Evolutionary conservation across 2,797 vertebrate genomes (phyloP).

Genomic region (Fistularia tabacaria): DNA sequence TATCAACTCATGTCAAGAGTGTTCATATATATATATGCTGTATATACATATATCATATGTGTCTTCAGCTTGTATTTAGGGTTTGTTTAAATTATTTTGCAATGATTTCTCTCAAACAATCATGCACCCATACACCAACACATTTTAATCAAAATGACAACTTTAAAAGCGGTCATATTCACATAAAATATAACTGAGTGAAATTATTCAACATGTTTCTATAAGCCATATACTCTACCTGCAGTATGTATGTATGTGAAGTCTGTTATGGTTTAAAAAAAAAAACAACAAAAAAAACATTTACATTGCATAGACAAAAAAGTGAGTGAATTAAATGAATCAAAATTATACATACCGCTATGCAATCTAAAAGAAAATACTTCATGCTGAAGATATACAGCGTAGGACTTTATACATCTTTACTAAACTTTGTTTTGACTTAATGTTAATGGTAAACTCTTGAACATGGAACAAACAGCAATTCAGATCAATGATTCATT

Average conservation of each 20-base stretch:
- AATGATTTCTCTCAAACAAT: conserved; percentile 34
- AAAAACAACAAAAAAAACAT: conserved; percentile 18
- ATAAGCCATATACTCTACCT: conserved; percentile 12
- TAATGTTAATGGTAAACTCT: conserved; percentile 40
- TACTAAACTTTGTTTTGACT: conserved; percentile 27
- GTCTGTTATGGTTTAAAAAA: conserved; percentile 46
- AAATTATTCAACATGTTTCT: conserved; percentile 20
- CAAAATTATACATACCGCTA: conserved; percentile 25
- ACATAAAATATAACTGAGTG: conserved; percentile 25
- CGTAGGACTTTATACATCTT: conserved; percentile 31
- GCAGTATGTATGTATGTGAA: conserved; percentile 17
- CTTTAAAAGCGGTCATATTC: conserved; percentile 54
- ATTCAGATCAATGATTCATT: too few species aligned
- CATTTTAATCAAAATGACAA: conserved; percentile 23
- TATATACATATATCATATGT: conserved; percentile 43
- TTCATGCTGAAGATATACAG: conserved; percentile 12
- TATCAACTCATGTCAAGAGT: conserved; percentile 25
- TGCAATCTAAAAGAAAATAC: conserved; percentile 16
- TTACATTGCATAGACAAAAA: conserved; percentile 66
- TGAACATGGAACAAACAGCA: conserved; percentile 20
- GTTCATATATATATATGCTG: conserved; percentile 6
- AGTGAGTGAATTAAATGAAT: conserved; percentile 15
- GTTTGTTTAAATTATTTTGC: conserved; percentile 57
- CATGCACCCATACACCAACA: conserved; percentile 3
- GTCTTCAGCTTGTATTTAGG: conserved; percentile 26